A percentile compares a stretch with the other conserved stretches of the same genome.
phyloP scores from a whole-genome alignment of 2,888 invertebrate species.

The Drosophila quasianomalipes region DNA sequence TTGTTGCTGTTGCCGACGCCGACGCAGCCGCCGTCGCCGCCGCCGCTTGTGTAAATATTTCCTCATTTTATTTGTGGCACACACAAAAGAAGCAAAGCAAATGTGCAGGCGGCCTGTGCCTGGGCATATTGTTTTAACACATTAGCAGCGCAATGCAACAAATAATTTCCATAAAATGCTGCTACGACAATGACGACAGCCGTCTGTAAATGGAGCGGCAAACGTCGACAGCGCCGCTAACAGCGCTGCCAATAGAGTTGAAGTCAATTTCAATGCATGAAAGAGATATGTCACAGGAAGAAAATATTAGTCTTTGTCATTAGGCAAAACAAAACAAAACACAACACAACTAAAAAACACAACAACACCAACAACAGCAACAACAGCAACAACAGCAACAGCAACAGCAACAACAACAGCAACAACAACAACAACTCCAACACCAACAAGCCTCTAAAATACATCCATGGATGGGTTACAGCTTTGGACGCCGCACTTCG shows the following conservation, averaged over 20 bases:
- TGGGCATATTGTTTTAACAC: slow-evolving; percentile 83
- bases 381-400: slow-evolving; percentile 28
- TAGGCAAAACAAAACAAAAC: slow-evolving; percentile 75
- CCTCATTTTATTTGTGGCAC: slow-evolving; percentile 76
- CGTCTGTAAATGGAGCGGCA: slow-evolving; percentile 61
- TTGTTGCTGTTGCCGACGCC: slow-evolving; percentile 9
- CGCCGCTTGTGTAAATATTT: slow-evolving; percentile 77
- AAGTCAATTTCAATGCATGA: slow-evolving; percentile 61
- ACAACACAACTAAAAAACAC: slow-evolving; percentile 15
- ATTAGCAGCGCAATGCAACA: slow-evolving; percentile 84
- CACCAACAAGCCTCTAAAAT: slow-evolving; percentile 39
- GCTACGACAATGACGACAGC: slow-evolving; percentile 49
- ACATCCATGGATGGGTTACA: slow-evolving; percentile 38
- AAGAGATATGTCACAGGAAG: slow-evolving; percentile 84
- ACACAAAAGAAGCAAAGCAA: slow-evolving; percentile 65
- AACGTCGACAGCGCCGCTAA: slow-evolving; percentile 23
- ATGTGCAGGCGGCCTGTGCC: slow-evolving; percentile 61
- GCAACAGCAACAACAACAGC: slow-evolving; percentile 21
- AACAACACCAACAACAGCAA: slow-evolving; percentile 27
- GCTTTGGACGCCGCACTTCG: slow-evolving; percentile 44
- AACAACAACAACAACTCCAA: slow-evolving; percentile 28
- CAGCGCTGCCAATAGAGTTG: slow-evolving; percentile 30
- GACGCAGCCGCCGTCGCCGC: slow-evolving; percentile 27
- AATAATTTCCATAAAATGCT: slow-evolving; percentile 83
- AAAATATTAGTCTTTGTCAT: slow-evolving; percentile 85